These are phyloP conservation scores for Butastur rufipennis DNA, from an alignment of 2,113 vertebrate species.

Conservation along the genomic window DNA sequence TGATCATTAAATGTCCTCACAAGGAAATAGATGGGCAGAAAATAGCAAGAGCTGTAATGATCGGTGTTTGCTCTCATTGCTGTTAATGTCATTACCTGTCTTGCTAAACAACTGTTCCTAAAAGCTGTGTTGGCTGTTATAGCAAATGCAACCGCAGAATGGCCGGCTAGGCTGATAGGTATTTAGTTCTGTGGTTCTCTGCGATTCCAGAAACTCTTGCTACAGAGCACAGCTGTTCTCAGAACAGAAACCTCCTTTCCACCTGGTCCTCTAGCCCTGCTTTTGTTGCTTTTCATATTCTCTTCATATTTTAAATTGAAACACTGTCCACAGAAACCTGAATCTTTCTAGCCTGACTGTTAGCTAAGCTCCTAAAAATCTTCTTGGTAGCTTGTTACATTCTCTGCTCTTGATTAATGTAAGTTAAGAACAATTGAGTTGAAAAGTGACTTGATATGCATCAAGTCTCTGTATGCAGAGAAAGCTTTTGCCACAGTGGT, in stretches of 20 bases:
- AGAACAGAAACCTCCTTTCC: neutral
- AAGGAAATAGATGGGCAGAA: neutral
- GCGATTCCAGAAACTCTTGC: neutral
- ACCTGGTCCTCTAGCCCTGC: neutral
- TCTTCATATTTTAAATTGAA: neutral
- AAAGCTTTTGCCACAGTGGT: neutral
- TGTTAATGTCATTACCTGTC: neutral
- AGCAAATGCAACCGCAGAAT: neutral
- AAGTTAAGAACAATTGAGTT: neutral
- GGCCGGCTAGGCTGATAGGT: neutral
- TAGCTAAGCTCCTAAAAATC: neutral
- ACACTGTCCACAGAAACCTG: neutral
- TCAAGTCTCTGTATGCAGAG: neutral
- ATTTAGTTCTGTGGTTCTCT: neutral
- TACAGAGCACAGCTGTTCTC: neutral
- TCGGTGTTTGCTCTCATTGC: neutral
- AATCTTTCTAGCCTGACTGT: neutral
- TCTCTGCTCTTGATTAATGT: neutral
- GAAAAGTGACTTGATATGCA: neutral
- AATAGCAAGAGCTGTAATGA: neutral
- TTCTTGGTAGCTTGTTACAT: neutral
- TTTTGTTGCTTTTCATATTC: neutral
- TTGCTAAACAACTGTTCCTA: neutral
- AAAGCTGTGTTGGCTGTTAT: neutral
- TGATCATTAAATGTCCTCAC: neutral